A percentile compares a stretch with the other conserved stretches of the same genome.
Evolutionary conservation across 2,113 vertebrate genomes (phyloP).

Genomic region (Tragelaphus strepsiceros): DNA sequence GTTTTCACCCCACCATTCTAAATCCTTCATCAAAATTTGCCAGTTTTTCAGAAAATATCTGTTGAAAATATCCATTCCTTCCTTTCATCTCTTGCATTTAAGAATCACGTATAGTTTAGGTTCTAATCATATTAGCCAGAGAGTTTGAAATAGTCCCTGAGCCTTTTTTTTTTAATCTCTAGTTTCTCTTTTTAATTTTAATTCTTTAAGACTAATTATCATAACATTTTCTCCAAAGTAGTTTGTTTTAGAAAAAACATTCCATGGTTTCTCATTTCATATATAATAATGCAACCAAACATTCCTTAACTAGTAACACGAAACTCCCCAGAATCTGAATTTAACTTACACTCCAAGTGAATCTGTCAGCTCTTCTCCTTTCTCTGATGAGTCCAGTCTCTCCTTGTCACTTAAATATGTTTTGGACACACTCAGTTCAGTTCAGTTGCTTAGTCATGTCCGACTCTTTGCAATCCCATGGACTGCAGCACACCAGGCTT

Average conservation of each 20-base stretch:
- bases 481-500: background rate
- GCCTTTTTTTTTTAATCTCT: background rate
- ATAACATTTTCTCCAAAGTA: background rate
- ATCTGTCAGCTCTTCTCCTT: background rate
- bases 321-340: background rate
- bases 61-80: background rate
- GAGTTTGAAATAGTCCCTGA: background rate
- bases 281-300: background rate
- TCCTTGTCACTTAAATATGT: background rate
- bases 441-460: fast-evolving
- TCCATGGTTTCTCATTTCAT: background rate
- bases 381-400: background rate
- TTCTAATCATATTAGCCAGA: background rate
- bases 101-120: background rate
- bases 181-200: background rate
- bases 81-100: background rate
- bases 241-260: background rate
- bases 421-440: background rate
- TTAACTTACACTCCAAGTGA: background rate
- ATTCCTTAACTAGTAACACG: background rate
- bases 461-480: fast-evolving
- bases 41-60: background rate
- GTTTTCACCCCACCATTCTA: background rate
- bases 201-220: background rate
- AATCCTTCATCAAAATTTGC: background rate